Base-by-base conservation (phyloP, 2,797 vertebrate species). In the Labroides dimidiatus region DNA sequence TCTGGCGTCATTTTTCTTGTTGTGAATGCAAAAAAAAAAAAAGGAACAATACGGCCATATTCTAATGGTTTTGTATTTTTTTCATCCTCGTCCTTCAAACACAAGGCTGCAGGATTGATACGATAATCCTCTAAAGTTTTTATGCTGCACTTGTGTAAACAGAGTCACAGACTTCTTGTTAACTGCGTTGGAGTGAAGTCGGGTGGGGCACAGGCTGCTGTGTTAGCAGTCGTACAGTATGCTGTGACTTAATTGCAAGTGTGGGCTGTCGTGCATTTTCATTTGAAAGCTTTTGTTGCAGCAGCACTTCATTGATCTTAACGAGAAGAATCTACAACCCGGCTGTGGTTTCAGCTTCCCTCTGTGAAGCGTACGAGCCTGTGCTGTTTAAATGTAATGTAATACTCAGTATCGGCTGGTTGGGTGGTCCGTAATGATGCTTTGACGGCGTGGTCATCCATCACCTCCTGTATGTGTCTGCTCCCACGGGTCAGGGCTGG, bases 371-470 rank as follows among this genome's bases (percentile, higher is more conserved):
- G n/a, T 37, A 10, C 47, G 10, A 57, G 55, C 53, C 13, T n/a
- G 53, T 21, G 19, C 44, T 27, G 60, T 30, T n/a, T 23, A 72
- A 39, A 64, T 80, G 64, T 44, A 61, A 58, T 55, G 21, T 27
- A 41, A 52, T 52, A 13, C 23, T 19, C 14, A 13, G 55, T 10
- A 4, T 20, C 15, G 16, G 61, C 74, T 36, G 44, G 37, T 23
- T 84, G 82, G 89, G 82, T 89, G 88, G 88, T 87, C 86, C 78
- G 56, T 59, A 45, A 49, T 49, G 24, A 76, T 67, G 59, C 78
- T 72, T 52, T 64, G 80, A 77, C 70, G 0, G 57, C 39, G 4
- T 10, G 45, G 17, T 70, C 70, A 85, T 87, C 74, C 68, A 84
- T 90, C 80, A 85, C 70, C 53, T 55, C 62, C 78, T 75, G 67